Evolutionary conservation across 1,140 invertebrate species (phyloP).

Genomic region (Pachyrhynchus sulphureomaculatus): DNA sequence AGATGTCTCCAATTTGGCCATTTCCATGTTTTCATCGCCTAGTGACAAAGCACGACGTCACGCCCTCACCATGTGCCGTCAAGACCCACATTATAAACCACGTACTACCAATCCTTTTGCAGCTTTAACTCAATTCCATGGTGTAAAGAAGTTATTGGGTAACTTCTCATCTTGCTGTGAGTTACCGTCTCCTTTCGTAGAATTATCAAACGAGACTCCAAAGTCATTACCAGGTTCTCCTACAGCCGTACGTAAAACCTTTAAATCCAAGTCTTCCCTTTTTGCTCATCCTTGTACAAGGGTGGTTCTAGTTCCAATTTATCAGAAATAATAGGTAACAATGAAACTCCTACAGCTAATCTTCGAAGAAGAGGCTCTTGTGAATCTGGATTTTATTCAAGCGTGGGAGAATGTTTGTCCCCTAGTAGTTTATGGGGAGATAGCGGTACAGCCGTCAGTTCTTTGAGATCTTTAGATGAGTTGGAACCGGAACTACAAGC

Average conservation of each 20-base stretch:
- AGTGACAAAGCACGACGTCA: conserved; percentile 77
- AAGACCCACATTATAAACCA: conserved; percentile 76
- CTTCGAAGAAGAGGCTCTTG: conserved; percentile 76
- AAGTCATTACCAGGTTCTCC: conserved; percentile 56
- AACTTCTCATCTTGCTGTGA: conserved; percentile 77
- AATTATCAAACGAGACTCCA: conserved; percentile 48
- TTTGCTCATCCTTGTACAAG: conserved; percentile 50
- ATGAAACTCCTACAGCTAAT: conserved; percentile 46
- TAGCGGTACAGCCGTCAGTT: conserved; percentile 55
- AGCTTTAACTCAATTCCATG: conserved; percentile 63
- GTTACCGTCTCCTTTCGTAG: conserved; percentile 62
- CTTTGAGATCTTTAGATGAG: conserved; percentile 63
- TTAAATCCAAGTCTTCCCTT: conserved; percentile 43
- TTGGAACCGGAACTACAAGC: conserved; percentile 57
- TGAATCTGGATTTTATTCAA: conserved; percentile 86
- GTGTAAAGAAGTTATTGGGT: conserved; percentile 77
- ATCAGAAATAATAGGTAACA: conserved; percentile 39
- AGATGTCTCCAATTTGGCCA: conserved; percentile 59
- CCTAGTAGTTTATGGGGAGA: conserved; percentile 50
- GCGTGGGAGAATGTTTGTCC: conserved; percentile 54
- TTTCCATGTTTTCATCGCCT: conserved; percentile 56
- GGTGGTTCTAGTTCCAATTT: conserved; percentile 53
- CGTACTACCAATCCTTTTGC: conserved; percentile 72
- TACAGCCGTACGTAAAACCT: conserved; percentile 49
- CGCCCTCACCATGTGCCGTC: conserved; percentile 68